Conservation (phyloP, 2,797 vertebrate genomes). For the Poecile montanus region DNA sequence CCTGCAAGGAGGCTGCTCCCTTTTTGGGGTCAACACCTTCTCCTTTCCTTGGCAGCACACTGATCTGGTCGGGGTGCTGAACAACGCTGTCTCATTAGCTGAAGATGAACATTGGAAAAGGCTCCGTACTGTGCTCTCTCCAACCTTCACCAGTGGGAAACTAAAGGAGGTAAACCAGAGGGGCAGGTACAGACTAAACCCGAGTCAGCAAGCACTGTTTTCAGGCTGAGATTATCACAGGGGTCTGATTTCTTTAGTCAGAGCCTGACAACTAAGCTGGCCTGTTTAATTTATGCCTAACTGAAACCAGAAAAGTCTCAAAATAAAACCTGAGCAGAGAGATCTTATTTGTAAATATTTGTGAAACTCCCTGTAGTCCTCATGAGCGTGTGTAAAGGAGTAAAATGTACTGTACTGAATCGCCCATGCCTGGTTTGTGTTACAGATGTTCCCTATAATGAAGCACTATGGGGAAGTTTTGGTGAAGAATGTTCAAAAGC, state of each 20-base stretch:
- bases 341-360: conserved; percentile 11
- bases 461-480: conserved; percentile 79
- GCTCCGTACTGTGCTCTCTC: conserved; percentile 71
- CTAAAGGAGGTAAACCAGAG: conserved; percentile 74
- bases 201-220: not conserved
- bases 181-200: not conserved
- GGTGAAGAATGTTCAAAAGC: conserved; percentile 74
- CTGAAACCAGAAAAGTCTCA: not conserved
- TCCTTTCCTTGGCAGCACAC: not conserved
- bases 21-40: not conserved
- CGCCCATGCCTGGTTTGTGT: not conserved
- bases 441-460: conserved; percentile 84
- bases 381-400: not conserved
- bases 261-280: not conserved
- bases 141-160: conserved; percentile 77
- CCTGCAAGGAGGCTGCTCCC: not conserved
- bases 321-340: not conserved
- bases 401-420: not conserved
- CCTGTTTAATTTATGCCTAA: not conserved
- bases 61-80: conserved; percentile 24
- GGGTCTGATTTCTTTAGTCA: not conserved
- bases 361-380: not conserved
- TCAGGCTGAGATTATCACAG: not conserved
- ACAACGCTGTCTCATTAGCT: not conserved
- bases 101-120: conserved; percentile 73